Percentiles rank a stretch among this genome's conserved stretches.
Conservation (phyloP, 92 coral and sea anemone genomes). For the Epizoanthus stellaris region DNA sequence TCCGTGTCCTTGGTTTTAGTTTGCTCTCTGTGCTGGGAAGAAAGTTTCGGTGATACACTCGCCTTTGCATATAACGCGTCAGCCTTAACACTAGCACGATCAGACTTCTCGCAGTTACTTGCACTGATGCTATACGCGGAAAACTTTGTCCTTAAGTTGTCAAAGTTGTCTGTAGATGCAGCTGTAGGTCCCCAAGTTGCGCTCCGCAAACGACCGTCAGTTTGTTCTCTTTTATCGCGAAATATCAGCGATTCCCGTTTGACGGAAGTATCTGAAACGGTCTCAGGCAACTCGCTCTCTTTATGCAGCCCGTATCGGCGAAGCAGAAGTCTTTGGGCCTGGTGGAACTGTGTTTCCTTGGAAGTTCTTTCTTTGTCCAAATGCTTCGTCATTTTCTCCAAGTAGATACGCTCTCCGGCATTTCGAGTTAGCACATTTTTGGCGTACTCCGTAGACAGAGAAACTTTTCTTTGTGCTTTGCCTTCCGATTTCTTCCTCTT, state of each 20-base stretch:
- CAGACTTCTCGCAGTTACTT: background rate
- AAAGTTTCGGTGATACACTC: background rate
- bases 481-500: background rate
- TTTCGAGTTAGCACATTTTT: slow-evolving; percentile 66
- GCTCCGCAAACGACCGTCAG: slow-evolving; percentile 23
- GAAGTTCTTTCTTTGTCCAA: slow-evolving; percentile 70
- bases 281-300: background rate
- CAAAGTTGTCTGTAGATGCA: background rate
- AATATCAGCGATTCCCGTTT: background rate
- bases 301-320: slow-evolving; percentile 55
- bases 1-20: slow-evolving; percentile 1
- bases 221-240: background rate
- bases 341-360: slow-evolving; percentile 48
- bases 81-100: background rate
- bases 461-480: slow-evolving; percentile 14
- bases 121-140: background rate
- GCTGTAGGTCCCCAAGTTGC: slow-evolving; percentile 31
- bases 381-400: slow-evolving; percentile 64
- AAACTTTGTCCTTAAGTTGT: background rate
- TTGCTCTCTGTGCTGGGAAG: background rate
- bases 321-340: slow-evolving; percentile 55
- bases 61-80: background rate
- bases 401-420: slow-evolving; percentile 58
- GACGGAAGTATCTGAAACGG: background rate
- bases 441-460: slow-evolving; percentile 47